phyloP scores from a whole-genome alignment of 1,140 invertebrate genomes.

The Papilio glaucus region DNA sequence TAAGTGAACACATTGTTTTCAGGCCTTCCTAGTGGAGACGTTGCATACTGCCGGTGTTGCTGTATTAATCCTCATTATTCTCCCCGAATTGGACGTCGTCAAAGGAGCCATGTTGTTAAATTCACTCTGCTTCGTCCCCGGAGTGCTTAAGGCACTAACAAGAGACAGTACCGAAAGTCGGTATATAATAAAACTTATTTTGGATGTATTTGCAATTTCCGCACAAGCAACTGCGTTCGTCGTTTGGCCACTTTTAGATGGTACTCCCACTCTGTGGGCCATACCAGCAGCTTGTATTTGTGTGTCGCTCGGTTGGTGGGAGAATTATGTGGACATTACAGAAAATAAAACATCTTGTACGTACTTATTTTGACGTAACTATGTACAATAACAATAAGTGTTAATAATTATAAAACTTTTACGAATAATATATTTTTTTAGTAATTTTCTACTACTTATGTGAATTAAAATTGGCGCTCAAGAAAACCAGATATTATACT shows the following conservation, averaged over 20 bases:
- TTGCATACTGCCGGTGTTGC: conserved; percentile 93
- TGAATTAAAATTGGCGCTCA: conserved; percentile 88
- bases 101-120: conserved; percentile 97
- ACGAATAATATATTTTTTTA: conserved; percentile 40
- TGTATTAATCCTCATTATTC: conserved; percentile 91
- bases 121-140: conserved; percentile 94
- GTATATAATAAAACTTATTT: conserved; percentile 88
- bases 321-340: conserved; percentile 92
- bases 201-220: conserved; percentile 91
- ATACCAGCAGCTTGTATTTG: conserved; percentile 92
- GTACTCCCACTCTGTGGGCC: conserved; percentile 88
- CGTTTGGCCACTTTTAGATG: conserved; percentile 92
- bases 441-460: conserved; percentile 54
- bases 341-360: conserved; percentile 61
- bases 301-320: conserved; percentile 97
- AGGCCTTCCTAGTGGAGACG: conserved; percentile 92
- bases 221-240: conserved; percentile 94
- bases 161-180: conserved; percentile 90
- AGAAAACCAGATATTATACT: conserved; percentile 92
- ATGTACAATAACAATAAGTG: too few species aligned
- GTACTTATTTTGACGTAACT: conserved; percentile 25
- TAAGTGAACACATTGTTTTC: conserved; percentile 50
- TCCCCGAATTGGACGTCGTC: conserved; percentile 95
- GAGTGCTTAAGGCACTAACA: conserved; percentile 87
- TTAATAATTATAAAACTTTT: too few species aligned